A percentile compares a stretch with the other conserved stretches of the same genome.
Conservation (phyloP, 37 sponge, comb jelly and placozoan genomes). For the Theonella swinhoei region DNA sequence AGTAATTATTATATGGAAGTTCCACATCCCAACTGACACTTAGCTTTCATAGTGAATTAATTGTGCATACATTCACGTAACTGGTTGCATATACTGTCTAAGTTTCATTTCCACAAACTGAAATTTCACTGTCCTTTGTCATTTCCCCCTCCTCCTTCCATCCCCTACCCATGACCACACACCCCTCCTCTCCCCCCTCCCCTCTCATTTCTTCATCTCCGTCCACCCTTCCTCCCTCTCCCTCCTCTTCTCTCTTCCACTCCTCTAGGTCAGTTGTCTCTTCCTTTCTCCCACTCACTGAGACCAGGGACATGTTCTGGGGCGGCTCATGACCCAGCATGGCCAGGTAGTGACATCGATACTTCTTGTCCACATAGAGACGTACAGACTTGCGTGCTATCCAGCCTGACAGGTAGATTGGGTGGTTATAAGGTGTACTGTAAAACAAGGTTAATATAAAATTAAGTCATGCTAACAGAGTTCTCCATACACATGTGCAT, state of each 20-base stretch:
- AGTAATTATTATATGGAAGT: too few relatives aligned
- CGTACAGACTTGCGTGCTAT: conserved; percentile 74
- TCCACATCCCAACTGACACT: too few relatives aligned
- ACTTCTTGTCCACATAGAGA: conserved; percentile 66
- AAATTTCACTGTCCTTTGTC: background rate
- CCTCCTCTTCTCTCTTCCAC: conserved; percentile 1
- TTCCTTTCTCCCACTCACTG: background rate
- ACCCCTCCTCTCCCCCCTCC: background rate
- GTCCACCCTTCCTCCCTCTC: background rate
- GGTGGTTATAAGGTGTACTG: conserved; percentile 9
- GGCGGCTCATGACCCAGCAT: conserved; percentile 77
- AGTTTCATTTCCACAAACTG: too few relatives aligned
- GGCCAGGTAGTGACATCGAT: conserved; percentile 76
- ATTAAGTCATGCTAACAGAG: background rate
- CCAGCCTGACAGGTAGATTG: conserved; percentile 75
- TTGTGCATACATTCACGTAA: too few relatives aligned
- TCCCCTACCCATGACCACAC: background rate
- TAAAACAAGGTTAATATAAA: background rate
- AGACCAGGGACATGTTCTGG: conserved; percentile 30
- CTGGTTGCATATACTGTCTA: too few relatives aligned
- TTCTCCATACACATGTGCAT: background rate
- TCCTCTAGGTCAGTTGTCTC: background rate
- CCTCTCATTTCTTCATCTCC: background rate
- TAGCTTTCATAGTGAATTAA: too few relatives aligned
- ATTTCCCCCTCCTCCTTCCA: background rate